Conservation (phyloP, 2,888 invertebrate species). For the Andrena bucephala region DNA sequence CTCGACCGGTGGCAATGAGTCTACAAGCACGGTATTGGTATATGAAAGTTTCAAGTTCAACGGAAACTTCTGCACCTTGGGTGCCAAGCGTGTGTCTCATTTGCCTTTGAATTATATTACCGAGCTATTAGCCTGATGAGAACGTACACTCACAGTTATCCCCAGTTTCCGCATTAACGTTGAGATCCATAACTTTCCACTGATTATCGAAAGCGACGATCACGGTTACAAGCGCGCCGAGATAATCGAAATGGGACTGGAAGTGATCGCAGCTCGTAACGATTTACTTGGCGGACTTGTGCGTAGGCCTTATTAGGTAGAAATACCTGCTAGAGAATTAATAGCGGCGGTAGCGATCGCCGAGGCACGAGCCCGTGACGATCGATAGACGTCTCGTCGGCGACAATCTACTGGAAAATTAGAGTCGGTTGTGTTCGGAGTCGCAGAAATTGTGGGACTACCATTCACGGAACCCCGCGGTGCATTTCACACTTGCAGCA, state of each 20-base stretch:
- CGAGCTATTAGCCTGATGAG: slow-evolving; percentile 33
- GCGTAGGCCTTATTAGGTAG: slow-evolving; percentile 8
- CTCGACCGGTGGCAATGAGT: neutral
- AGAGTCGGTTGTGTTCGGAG: slow-evolving; percentile 22
- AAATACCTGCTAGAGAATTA: slow-evolving; percentile 1
- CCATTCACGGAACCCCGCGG: slow-evolving; percentile 46
- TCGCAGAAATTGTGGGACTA: slow-evolving; percentile 22
- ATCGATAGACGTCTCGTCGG: neutral
- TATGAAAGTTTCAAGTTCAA: slow-evolving; percentile 39
- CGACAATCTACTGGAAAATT: neutral
- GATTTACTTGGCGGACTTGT: slow-evolving; percentile 8
- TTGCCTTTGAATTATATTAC: slow-evolving; percentile 38
- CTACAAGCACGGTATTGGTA: neutral
- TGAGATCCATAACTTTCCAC: slow-evolving; percentile 56
- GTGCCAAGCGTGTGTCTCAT: slow-evolving; percentile 14
- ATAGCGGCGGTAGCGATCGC: neutral
- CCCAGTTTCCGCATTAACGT: slow-evolving; percentile 38
- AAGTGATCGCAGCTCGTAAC: slow-evolving; percentile 25
- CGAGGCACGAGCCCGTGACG: neutral
- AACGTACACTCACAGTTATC: slow-evolving; percentile 31
- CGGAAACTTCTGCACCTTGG: slow-evolving; percentile 1
- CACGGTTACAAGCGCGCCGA: slow-evolving; percentile 18
- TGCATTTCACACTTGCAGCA: slow-evolving; percentile 58
- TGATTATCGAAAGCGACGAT: slow-evolving; percentile 43
- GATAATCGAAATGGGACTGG: slow-evolving; percentile 18